Base-by-base conservation (phyloP, 2,113 vertebrate genomes). In the Protobothrops flavoviridis region DNA sequence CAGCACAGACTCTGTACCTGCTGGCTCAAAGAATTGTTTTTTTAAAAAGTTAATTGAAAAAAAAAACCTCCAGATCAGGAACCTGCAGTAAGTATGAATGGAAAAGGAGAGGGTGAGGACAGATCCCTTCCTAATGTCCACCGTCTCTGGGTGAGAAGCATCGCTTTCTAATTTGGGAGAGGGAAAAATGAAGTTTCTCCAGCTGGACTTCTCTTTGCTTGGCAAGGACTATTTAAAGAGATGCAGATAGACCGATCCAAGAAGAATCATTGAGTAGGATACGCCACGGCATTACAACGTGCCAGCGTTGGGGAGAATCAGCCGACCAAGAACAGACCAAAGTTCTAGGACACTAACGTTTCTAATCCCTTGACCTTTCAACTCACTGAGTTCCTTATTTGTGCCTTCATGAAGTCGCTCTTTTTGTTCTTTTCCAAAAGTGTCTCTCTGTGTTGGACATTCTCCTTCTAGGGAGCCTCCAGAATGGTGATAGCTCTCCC, bases 11-110 rank as follows among this genome's bases (percentile, higher is more conserved):
- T 48, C 15, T 12, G 10, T 23, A 0, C 12, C 59, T 94, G 94
- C 0, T 45, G 45, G 43, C 85, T 26, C 7, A 11, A 91, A 91
- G 43, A 43, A 11, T 61, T 56, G 24, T 61, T 50, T n/a, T 59
- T 12, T 64, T 69, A 23, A 92, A 85, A 55, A 45, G 29, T 23
- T 59, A 48, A 33, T 33, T 17, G 1, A 24, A 57, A 23, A 96
- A 94, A 96, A 95, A 95, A 96, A 95, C 96, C 93, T 94, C 95
- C 94, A 93, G 93, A 97, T 96, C 96, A 95, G 96, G 97, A 97
- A 97, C 96, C 97, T 94, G 95, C 95, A 95, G 93, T 93, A 95
- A 95, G 96, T 87, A 95, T 95, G 97, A 97, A 97, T 95, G 96
- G 95, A 96, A 96, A 97, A 97, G 91, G 94, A 95, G 94, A 91